phyloP scores from a whole-genome alignment of 2,113 vertebrate genomes.

The Ondatra zibethicus region DNA sequence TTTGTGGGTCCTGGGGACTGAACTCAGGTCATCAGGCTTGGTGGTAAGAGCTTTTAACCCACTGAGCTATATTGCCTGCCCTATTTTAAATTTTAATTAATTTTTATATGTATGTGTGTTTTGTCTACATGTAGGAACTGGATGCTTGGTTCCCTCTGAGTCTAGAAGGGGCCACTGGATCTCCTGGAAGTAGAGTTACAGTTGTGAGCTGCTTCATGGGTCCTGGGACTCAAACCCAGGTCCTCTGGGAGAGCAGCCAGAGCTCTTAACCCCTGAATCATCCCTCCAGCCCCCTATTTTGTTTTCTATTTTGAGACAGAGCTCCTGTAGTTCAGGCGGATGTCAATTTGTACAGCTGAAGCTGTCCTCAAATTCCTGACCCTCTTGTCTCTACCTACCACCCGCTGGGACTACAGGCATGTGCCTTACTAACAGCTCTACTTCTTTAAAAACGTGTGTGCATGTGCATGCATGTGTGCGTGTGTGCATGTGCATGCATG shows the following conservation, averaged over 20 bases:
- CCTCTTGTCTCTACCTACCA: not conserved
- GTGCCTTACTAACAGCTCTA: not conserved
- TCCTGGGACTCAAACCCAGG: not conserved
- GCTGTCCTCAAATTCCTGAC: not conserved
- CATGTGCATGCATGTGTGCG: not conserved
- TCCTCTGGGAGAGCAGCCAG: too few species aligned
- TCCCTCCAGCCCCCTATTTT: not conserved
- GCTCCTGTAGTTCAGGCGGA: not conserved
- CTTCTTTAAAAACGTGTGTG: not conserved
- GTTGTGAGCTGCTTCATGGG: not conserved
- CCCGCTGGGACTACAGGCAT: not conserved
- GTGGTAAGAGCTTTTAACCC: not conserved
- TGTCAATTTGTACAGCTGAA: not conserved
- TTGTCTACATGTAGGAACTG: not conserved
- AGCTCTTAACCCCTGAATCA: not conserved
- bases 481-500: not conserved
- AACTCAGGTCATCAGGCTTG: not conserved
- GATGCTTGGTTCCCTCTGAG: not conserved
- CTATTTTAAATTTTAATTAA: not conserved
- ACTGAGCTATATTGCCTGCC: not conserved
- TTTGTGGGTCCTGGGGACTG: not conserved
- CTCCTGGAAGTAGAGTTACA: not conserved
- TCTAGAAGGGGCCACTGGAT: not conserved
- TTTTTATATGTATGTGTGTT: not conserved
- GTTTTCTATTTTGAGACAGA: not conserved